Percentiles rank a stretch among this genome's conserved stretches.
Evolutionary conservation across 2,797 vertebrate genomes (phyloP).

Genomic region (Oryzias sinensis): DNA sequence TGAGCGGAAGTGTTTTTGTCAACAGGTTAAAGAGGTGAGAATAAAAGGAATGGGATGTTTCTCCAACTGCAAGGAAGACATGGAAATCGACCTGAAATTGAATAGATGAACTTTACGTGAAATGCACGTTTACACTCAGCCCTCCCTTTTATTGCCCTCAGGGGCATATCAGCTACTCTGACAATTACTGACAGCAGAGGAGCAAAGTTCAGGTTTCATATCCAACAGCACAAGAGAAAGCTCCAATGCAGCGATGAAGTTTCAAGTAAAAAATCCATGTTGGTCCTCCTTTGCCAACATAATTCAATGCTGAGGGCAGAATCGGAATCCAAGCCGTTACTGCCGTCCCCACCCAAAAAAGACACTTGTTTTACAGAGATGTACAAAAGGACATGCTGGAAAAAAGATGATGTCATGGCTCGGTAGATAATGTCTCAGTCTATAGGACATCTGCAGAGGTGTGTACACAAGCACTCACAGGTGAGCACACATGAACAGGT

Average conservation of each 20-base stretch:
- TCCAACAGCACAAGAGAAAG: neutral
- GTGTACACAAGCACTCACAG: conserved; percentile 23
- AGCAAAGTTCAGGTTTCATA: conserved; percentile 37
- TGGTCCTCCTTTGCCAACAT: neutral
- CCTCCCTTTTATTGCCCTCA: conserved; percentile 7
- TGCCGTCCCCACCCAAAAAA: neutral
- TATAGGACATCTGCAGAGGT: conserved; percentile 8
- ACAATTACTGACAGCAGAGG: neutral
- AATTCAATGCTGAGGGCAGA: neutral
- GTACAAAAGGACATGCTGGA: conserved; percentile 27
- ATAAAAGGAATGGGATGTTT: neutral
- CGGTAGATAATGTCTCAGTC: conserved; percentile 32
- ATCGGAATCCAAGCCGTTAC: neutral
- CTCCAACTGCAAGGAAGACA: neutral
- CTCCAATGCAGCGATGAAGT: neutral
- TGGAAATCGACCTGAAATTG: neutral
- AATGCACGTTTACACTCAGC: neutral
- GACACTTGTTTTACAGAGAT: conserved; percentile 5
- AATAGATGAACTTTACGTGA: neutral
- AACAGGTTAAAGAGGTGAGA: conserved; percentile 1
- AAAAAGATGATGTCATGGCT: conserved; percentile 43
- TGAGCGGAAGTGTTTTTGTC: neutral
- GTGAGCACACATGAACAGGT: conserved; percentile 32
- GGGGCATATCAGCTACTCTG: neutral
- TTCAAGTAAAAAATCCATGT: neutral